phyloP scores from a whole-genome alignment of 1,140 invertebrate genomes.

The Charaxes varanes region DNA sequence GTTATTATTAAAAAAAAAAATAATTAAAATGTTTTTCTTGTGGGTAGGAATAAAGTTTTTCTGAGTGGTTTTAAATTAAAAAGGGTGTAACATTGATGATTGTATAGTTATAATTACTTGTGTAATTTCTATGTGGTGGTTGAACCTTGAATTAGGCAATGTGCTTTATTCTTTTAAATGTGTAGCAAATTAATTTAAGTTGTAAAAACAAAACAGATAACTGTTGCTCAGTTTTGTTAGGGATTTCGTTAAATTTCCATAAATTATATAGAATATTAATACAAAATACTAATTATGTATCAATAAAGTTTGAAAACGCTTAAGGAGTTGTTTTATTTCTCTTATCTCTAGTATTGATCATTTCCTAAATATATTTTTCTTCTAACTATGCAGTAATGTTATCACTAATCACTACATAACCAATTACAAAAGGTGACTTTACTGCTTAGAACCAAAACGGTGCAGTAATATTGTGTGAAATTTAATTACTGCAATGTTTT shows the following conservation, averaged over 20 bases:
- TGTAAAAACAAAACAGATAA: conserved; percentile 40
- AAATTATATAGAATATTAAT: conserved; percentile 32
- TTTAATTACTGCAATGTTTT: too few relatives aligned
- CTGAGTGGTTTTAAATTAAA: conserved; percentile 10
- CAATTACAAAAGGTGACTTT: too few relatives aligned
- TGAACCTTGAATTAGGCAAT: conserved; percentile 30
- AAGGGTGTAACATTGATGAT: conserved; percentile 7
- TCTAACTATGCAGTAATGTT: too few relatives aligned
- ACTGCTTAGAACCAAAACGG: too few relatives aligned
- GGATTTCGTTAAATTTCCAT: conserved; percentile 36
- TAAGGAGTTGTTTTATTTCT: conserved; percentile 4
- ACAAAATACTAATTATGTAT: conserved; percentile 22
- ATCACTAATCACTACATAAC: too few relatives aligned
- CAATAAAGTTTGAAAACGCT: conserved; percentile 25
- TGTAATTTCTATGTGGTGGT: conserved; percentile 34
- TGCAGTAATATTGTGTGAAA: too few relatives aligned
- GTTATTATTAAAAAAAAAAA: too few relatives aligned
- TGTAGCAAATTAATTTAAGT: conserved; percentile 49
- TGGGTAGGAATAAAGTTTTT: too few relatives aligned
- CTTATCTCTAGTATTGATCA: too few relatives aligned
- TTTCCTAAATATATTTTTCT: too few relatives aligned
- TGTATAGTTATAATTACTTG: conserved; percentile 21
- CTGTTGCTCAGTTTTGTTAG: conserved; percentile 41
- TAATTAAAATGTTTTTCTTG: too few relatives aligned
- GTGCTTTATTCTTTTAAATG: conserved; percentile 43